Conservation (phyloP, 2,888 invertebrate species). For the Lucinisca nassula region DNA sequence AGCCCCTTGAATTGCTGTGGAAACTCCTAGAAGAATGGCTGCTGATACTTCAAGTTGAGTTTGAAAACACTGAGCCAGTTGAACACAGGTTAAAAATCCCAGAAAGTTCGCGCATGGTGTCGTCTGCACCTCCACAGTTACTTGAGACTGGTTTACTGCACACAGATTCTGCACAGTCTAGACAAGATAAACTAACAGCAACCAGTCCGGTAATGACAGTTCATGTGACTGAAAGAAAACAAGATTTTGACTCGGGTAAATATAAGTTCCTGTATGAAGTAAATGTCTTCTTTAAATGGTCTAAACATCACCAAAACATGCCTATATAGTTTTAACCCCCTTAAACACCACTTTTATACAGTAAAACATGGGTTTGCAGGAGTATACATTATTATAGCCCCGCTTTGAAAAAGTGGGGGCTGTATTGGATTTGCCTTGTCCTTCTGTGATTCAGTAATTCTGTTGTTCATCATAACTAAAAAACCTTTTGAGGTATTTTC, state of each 20-base stretch:
- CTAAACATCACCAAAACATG: too few species aligned
- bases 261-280: neutral
- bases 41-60: constrained; percentile 79
- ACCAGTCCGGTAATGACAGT: neutral
- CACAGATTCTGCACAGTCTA: neutral
- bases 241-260: neutral
- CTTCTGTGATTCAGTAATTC: too few species aligned
- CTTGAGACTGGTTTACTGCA: neutral
- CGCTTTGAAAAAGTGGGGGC: too few species aligned
- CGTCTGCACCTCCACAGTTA: constrained; percentile 55
- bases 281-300: too few species aligned
- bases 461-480: too few species aligned
- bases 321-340: too few species aligned
- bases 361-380: too few species aligned
- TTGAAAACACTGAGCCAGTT: constrained; percentile 52
- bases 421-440: too few species aligned
- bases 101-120: constrained; percentile 22
- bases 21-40: constrained; percentile 85
- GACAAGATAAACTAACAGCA: neutral
- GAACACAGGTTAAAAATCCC: neutral
- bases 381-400: too few species aligned
- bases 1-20: constrained; percentile 85
- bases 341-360: too few species aligned
- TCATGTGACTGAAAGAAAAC: neutral
- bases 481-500: too few species aligned